Base-by-base conservation (phyloP, 2,797 vertebrate genomes). In the Tamandua tetradactyla region DNA sequence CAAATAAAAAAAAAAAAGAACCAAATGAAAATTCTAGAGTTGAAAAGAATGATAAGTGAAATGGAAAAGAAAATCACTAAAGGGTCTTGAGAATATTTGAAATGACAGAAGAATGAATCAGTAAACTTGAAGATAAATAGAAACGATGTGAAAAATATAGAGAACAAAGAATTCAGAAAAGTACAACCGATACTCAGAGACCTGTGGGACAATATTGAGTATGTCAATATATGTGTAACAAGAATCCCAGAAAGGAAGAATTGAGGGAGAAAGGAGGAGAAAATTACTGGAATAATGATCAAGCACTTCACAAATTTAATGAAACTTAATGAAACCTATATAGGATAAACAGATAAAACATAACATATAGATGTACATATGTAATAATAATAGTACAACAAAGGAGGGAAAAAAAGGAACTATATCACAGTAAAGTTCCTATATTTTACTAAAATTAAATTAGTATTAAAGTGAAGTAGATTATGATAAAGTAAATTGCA, bases 131-230 rank as follows among this genome's bases (percentile, higher is more conserved):
- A 62, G 32, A 64, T 83, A 71, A 87, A 87, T 57, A 62, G 22
- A 92, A 93, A 89, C 55, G 30, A 52, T 91, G 8, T 91, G 52
- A 78, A 61, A 22, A 85, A 82, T 1, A 93, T 12, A 57, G 17
- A 35, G 13, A 57, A 75, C 69, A 84, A 87, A 71, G 44, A 93
- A 90, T 92, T 27, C 42, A 88, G 49, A 76, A 87, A 81, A 81
- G 25, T 75, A 11, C n/a, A 94, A 20, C 55, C 72, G 47, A 91
- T 5, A 78, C 10, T 86, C 22, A 37, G 23, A 85, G n/a, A 37
- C 18, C 25, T 61, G 13, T n/a, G 20, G 13, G 32, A 89, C 76
- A 89, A 66, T 32, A 57, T 0, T 32, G 10, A 47, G 35, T 47
- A 0, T 78, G 76, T 85, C 22, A 83, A 42, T 42, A 42, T 72